phyloP scores from a whole-genome alignment of 1,140 invertebrate genomes.

The Palaemon carinicauda region DNA sequence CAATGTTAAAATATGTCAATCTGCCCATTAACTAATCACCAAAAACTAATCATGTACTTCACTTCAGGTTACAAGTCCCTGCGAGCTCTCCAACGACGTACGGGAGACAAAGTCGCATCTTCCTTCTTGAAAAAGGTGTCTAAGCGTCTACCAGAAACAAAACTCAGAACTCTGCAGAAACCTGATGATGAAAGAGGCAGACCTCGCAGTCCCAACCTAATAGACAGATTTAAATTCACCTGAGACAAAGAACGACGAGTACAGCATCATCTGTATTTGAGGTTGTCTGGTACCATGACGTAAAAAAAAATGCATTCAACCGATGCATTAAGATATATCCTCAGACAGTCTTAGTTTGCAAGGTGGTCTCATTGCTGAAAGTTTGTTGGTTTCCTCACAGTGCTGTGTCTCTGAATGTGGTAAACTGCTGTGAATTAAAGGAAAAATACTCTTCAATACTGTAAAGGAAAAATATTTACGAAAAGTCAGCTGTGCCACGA shows the following conservation, averaged over 20 bases:
- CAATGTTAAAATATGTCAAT: background rate
- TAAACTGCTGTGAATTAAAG: no score
- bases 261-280: background rate
- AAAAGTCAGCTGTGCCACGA: no score
- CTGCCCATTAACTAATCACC: no score
- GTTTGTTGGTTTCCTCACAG: no score
- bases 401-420: no score
- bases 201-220: conserved; percentile 33
- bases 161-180: background rate
- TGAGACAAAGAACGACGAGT: background rate
- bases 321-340: no score
- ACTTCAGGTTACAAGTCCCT: conserved; percentile 54
- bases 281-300: no score
- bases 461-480: no score
- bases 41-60: background rate
- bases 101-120: conserved; percentile 30
- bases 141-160: conserved; percentile 19
- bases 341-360: no score
- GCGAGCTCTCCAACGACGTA: conserved; percentile 31
- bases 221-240: conserved; percentile 42
- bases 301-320: no score
- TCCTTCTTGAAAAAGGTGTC: conserved; percentile 52
- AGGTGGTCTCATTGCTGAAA: no score
- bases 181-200: conserved; percentile 39
- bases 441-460: no score